Percentiles rank a stretch among this genome's conserved stretches.
phyloP scores from a whole-genome alignment of 2,113 vertebrate species.

The Kryptolebias marmoratus region DNA sequence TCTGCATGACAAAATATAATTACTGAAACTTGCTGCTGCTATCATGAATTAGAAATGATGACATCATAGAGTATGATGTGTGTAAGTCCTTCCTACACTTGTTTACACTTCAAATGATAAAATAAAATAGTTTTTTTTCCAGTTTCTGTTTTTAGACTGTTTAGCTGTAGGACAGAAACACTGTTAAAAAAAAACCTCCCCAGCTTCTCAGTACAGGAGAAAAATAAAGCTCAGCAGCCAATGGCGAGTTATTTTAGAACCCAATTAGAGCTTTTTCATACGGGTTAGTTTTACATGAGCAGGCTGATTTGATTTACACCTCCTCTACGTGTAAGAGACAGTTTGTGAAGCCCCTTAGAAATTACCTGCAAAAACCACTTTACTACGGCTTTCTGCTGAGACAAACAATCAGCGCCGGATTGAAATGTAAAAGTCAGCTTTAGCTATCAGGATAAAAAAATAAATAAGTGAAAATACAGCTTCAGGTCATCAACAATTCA shows the following conservation, averaged over 20 bases:
- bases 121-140: too few relatives aligned
- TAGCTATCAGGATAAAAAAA: not conserved
- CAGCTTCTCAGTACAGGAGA: constrained; percentile 2
- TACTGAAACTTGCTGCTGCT: too few relatives aligned
- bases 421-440: constrained; percentile 4
- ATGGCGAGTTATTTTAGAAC: not conserved
- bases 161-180: too few relatives aligned
- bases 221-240: constrained; percentile 3
- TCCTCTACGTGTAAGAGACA: constrained; percentile 9
- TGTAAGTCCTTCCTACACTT: too few relatives aligned
- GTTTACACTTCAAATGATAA: too few relatives aligned
- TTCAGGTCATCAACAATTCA: constrained; percentile 18
- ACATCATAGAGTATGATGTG: too few relatives aligned
- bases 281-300: constrained; percentile 19
- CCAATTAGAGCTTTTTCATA: constrained; percentile 37
- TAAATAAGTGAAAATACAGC: not conserved
- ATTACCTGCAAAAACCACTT: constrained; percentile 1
- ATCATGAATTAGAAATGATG: too few relatives aligned
- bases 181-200: not conserved
- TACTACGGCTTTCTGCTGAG: not conserved
- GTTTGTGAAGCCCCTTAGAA: constrained; percentile 15
- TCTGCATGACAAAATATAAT: too few relatives aligned
- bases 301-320: constrained; percentile 22
- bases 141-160: too few relatives aligned
- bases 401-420: not conserved